Conservation (phyloP, 2,113 vertebrate genomes). For the Meleagris gallopavo region DNA sequence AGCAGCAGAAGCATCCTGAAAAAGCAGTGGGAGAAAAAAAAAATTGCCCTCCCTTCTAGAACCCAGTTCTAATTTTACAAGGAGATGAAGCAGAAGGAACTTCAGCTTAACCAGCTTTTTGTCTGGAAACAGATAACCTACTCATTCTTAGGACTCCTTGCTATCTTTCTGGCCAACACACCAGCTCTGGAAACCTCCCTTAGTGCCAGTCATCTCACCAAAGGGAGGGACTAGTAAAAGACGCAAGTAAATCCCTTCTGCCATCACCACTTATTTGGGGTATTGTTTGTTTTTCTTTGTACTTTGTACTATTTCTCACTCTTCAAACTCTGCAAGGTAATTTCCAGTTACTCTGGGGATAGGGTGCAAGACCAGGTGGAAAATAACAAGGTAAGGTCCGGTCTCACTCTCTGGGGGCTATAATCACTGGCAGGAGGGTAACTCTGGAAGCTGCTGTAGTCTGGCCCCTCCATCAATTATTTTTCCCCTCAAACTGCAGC, state of each 20-base stretch:
- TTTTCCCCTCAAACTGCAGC: background rate
- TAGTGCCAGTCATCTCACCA: background rate
- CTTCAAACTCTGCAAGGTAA: background rate
- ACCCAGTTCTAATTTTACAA: background rate
- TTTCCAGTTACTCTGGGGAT: background rate
- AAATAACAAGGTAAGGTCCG: background rate
- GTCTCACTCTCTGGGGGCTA: background rate
- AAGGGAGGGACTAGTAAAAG: background rate
- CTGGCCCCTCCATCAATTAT: background rate
- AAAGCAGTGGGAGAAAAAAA: slow-evolving; percentile 36
- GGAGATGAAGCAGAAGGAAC: background rate
- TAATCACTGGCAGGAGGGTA: background rate
- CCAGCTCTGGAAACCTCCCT: background rate
- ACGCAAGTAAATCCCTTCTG: background rate
- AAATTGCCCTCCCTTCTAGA: background rate
- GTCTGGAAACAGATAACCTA: background rate
- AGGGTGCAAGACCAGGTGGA: background rate
- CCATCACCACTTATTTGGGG: background rate
- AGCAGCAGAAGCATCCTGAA: slow-evolving; percentile 22
- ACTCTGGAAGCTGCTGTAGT: background rate
- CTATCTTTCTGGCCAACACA: background rate
- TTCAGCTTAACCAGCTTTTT: slow-evolving; percentile 23
- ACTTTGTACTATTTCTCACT: background rate
- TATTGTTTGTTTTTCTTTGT: background rate
- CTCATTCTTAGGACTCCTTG: background rate